A percentile compares a stretch with the other conserved stretches of the same genome.
These are phyloP conservation scores for Desmophyllum pertusum DNA, from an alignment of 92 coral and sea anemone species.

Conservation along the genomic window DNA sequence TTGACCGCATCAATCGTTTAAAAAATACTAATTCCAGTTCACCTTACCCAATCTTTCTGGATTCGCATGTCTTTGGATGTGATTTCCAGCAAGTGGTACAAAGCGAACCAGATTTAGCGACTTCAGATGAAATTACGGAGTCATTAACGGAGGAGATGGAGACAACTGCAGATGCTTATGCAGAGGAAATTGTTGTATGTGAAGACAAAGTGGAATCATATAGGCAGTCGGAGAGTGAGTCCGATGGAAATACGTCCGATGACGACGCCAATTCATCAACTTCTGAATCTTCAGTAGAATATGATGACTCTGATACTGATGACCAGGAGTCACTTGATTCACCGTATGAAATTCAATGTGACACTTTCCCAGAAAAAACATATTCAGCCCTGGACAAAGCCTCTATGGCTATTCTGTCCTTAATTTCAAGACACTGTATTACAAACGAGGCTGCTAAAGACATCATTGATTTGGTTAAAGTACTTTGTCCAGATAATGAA, in stretches of 20 bases:
- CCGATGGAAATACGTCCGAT: too few species aligned
- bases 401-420: conserved; percentile 57
- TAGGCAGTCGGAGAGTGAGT: too few species aligned
- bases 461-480: conserved; percentile 46
- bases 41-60: too few species aligned
- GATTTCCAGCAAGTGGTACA: too few species aligned
- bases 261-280: too few species aligned
- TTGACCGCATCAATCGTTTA: conserved; percentile 5
- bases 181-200: neutral
- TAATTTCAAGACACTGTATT: conserved; percentile 52
- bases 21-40: neutral
- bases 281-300: too few species aligned
- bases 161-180: neutral
- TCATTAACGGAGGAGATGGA: too few species aligned
- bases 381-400: conserved; percentile 36
- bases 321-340: neutral
- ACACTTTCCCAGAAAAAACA: neutral
- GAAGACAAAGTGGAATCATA: conserved; percentile 1
- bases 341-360: neutral
- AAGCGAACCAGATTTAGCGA: too few species aligned
- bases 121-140: too few species aligned
- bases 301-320: too few species aligned
- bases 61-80: too few species aligned
- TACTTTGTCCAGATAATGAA: conserved; percentile 44
- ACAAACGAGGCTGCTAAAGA: conserved; percentile 64